Conservation (phyloP, 1,140 invertebrate species). For the Drosophila littoralis region DNA sequence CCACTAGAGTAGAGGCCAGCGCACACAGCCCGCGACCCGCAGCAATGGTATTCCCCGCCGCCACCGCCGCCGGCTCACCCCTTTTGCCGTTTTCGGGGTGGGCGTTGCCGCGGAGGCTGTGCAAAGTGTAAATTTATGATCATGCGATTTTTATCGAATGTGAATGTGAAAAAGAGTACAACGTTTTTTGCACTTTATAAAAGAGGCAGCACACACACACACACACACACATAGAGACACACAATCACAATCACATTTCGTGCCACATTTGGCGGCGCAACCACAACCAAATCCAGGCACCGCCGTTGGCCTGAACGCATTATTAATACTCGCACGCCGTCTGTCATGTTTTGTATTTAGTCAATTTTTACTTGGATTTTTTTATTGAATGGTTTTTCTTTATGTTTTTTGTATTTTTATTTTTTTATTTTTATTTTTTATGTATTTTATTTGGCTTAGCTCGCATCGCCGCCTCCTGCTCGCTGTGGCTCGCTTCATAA, state of each 20-base stretch:
- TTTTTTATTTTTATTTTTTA: conserved; percentile 51
- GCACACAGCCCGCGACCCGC: no score
- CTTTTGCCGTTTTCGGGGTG: conserved; percentile 56
- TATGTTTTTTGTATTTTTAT: conserved; percentile 48
- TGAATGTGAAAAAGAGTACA: conserved; percentile 80
- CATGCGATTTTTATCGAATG: conserved; percentile 84
- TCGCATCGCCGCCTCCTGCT: conserved; percentile 19
- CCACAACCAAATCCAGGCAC: conserved; percentile 8
- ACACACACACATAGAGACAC: conserved; percentile 6
- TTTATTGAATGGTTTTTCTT: conserved; percentile 72
- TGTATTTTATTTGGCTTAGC: conserved; percentile 71
- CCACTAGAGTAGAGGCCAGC: conserved; percentile 1
- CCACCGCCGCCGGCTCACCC: conserved; percentile 33
- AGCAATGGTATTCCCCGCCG: neutral
- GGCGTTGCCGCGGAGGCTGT: conserved; percentile 82
- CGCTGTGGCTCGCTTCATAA: conserved; percentile 61
- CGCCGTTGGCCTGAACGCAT: conserved; percentile 66
- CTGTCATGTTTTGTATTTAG: conserved; percentile 83
- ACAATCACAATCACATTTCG: conserved; percentile 24
- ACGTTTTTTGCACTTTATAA: conserved; percentile 83
- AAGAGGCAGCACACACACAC: conserved; percentile 28
- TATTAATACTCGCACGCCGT: conserved; percentile 83
- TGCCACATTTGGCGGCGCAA: neutral
- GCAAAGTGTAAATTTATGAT: conserved; percentile 85
- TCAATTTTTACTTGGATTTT: conserved; percentile 67